Percentiles rank a stretch among this genome's conserved stretches.
Conservation (phyloP, 2,888 invertebrate species). For the Tupiocoris notatus region DNA sequence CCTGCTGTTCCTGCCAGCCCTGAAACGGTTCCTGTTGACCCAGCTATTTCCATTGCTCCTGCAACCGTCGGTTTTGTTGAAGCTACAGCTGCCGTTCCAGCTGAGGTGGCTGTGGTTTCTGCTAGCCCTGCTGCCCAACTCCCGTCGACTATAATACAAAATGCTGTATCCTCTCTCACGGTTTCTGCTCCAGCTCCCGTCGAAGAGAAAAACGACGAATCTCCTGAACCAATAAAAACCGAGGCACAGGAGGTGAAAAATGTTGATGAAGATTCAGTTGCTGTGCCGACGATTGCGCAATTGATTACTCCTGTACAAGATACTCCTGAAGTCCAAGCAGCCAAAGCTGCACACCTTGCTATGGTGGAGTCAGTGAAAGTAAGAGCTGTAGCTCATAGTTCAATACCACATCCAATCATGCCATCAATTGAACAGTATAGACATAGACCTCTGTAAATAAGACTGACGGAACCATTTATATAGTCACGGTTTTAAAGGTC, state of each 20-base stretch:
- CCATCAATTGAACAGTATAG: too few relatives aligned
- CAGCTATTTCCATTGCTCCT: neutral
- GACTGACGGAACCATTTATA: too few relatives aligned
- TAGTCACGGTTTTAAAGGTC: too few relatives aligned
- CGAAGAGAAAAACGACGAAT: conserved; percentile 5
- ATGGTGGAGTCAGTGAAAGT: conserved; percentile 51
- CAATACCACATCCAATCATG: too few relatives aligned
- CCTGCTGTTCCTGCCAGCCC: conserved; percentile 25
- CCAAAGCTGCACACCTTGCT: conserved; percentile 58
- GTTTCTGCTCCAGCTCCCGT: conserved; percentile 9
- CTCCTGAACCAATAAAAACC: conserved; percentile 47
- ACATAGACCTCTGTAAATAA: too few relatives aligned
- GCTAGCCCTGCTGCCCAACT: neutral
- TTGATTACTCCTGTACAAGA: conserved; percentile 44
- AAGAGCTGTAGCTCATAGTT: too few relatives aligned
- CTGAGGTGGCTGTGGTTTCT: neutral
- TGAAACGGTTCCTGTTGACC: neutral
- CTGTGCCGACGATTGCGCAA: conserved; percentile 53
- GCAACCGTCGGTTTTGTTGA: neutral
- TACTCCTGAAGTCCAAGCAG: conserved; percentile 51
- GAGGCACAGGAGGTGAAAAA: conserved; percentile 45
- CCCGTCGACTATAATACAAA: conserved; percentile 9
- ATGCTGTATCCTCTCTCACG: conserved; percentile 8
- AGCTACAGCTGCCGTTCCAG: conserved; percentile 8
- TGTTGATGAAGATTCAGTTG: conserved; percentile 53